These are phyloP conservation scores for Heliconius melpomene DNA, from an alignment of 1,140 invertebrate genomes.

Conservation along the genomic window DNA sequence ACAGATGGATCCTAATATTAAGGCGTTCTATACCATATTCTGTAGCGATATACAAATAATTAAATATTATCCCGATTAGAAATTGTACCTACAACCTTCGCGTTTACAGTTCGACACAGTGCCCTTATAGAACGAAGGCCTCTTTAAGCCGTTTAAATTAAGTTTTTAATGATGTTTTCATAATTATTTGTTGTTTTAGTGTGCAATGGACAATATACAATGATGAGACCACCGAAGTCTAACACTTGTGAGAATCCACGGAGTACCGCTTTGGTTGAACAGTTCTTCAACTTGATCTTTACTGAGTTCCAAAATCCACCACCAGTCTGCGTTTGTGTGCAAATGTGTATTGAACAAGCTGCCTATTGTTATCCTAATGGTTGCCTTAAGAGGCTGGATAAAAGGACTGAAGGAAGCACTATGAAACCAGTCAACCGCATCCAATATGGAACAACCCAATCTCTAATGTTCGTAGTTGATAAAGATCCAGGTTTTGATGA, in stretches of 20 bases:
- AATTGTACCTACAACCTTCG: no score
- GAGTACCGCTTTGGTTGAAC: conserved; percentile 51
- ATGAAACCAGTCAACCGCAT: conserved; percentile 33
- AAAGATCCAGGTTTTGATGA: conserved; percentile 33
- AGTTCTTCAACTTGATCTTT: conserved; percentile 70
- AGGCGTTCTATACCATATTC: no score
- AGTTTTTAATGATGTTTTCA: no score
- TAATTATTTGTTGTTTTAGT: conserved; percentile 13
- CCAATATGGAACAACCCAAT: conserved; percentile 41
- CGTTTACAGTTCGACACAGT: no score
- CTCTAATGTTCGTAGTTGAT: conserved; percentile 50
- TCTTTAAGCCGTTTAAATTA: no score
- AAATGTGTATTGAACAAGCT: conserved; percentile 62
- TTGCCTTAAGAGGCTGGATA: conserved; percentile 55
- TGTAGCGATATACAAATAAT: no score
- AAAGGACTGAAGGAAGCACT: conserved; percentile 29
- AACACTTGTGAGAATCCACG: conserved; percentile 34
- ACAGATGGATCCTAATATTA: no score
- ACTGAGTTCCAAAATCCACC: conserved; percentile 56
- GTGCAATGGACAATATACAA: conserved; percentile 25
- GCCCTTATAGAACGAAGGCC: no score
- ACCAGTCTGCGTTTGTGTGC: conserved; percentile 64
- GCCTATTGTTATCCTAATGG: conserved; percentile 72
- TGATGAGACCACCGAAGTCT: conserved; percentile 25
- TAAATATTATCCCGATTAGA: no score